These are phyloP conservation scores for Anarhynchus alexandrinus DNA, from an alignment of 2,113 vertebrate genomes.

Conservation along the genomic window DNA sequence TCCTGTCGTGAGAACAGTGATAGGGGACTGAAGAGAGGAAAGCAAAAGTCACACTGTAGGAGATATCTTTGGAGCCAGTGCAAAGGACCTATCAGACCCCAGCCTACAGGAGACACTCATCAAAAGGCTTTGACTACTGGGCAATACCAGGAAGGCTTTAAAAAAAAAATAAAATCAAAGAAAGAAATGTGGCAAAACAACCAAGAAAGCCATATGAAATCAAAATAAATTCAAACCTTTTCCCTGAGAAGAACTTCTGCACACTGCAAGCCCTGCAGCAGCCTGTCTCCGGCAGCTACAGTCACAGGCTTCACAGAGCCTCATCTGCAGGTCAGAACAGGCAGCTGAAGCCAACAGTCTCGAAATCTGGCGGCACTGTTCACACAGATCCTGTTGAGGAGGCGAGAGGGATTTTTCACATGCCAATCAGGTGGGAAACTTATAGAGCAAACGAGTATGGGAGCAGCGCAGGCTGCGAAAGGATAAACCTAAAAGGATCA, in stretches of 20 bases:
- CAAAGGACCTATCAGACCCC: neutral
- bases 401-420: neutral
- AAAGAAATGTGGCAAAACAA: neutral
- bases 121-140: neutral
- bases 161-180: neutral
- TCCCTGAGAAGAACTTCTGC: neutral
- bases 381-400: neutral
- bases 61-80: neutral
- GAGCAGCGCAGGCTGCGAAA: neutral
- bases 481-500: neutral
- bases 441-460: neutral
- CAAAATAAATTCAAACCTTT: neutral
- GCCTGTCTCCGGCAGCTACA: neutral
- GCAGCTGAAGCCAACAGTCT: neutral
- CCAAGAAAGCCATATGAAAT: neutral
- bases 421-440: neutral
- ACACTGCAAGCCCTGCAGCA: neutral
- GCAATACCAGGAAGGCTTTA: neutral
- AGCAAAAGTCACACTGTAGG: neutral
- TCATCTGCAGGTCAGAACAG: neutral
- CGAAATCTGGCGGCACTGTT: neutral
- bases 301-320: neutral
- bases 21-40: neutral
- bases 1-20: neutral
- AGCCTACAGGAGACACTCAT: neutral